Evolutionary conservation across 1,140 invertebrate species (phyloP), one percentile per base, ranked within the genome.

Genomic region (Eumaeus atala): DNA sequence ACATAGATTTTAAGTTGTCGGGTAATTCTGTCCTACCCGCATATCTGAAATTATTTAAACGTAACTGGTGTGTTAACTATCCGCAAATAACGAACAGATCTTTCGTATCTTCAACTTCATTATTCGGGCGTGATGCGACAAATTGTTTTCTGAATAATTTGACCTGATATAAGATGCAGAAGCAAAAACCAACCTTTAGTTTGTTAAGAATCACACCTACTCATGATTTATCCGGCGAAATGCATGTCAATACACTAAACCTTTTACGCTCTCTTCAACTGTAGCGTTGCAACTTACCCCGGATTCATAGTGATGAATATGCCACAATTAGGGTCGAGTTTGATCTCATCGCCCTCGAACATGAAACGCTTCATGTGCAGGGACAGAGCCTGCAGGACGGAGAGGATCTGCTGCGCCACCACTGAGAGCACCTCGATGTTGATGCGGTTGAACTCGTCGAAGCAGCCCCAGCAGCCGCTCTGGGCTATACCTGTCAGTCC

Each of bases 221-320:
- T n/a, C n/a, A n/a, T n/a, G n/a, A n/a, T n/a, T n/a, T n/a, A n/a
- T n/a, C n/a, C n/a, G n/a, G n/a, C n/a, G n/a, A n/a, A n/a, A n/a
- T n/a, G n/a, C n/a, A n/a, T n/a, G n/a, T n/a, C n/a, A n/a, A n/a
- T n/a, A n/a, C n/a, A n/a, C n/a, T n/a, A n/a, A n/a, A n/a, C n/a
- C n/a, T n/a, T n/a, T n/a, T n/a, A n/a, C n/a, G n/a, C n/a, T n/a
- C n/a, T n/a, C n/a, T n/a, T n/a, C n/a, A n/a, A n/a, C n/a, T n/a
- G n/a, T n/a, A n/a, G n/a, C n/a, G 21, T 28, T 28, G 6, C 21
- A 11, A 51, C 65, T 64, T 50, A 97, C 58, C 95, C 93, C 18
- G 95, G 95, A 89, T 97, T 96, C 95, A 97, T 97, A 2, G 96
- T 97, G 54, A 97, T 96, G 71, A 96, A 96, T 40, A 96, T 92